Conservation (phyloP, 2,888 invertebrate genomes). For the Drosophila mimica region DNA sequence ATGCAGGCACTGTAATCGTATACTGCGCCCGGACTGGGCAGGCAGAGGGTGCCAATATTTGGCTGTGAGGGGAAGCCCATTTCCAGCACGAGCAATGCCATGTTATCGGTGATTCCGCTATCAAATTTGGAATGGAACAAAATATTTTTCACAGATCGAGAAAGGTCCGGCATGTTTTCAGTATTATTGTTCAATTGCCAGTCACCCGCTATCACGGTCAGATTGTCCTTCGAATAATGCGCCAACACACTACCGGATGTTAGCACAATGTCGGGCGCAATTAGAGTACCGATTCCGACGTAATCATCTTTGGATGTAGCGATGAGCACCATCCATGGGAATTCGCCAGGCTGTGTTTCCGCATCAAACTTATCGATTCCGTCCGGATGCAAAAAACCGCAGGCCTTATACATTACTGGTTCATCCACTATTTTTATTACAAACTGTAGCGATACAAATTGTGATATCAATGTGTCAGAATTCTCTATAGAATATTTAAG, state of each 20-base stretch:
- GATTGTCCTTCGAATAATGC: accelerated
- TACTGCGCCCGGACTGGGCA: constrained; percentile 12
- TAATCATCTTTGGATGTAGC: accelerated
- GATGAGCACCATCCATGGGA: constrained; percentile 34
- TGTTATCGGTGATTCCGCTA: not conserved
- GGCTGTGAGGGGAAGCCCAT: constrained; percentile 9
- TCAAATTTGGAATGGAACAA: constrained; percentile 7
- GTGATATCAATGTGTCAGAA: too few relatives aligned
- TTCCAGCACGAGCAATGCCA: constrained; percentile 13
- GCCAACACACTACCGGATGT: constrained; percentile 19
- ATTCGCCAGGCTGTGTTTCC: constrained; percentile 15
- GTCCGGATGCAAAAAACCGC: constrained; percentile 9
- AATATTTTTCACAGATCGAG: not conserved
- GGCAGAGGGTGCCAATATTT: constrained; percentile 34
- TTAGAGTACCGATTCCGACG: constrained; percentile 33
- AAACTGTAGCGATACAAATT: not conserved
- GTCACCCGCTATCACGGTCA: constrained; percentile 29
- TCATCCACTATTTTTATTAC: not conserved
- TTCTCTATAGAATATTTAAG: too few relatives aligned
- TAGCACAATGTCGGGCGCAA: constrained; percentile 32
- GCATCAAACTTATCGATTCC: not conserved
- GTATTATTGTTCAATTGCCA: constrained; percentile 14
- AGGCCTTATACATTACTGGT: not conserved
- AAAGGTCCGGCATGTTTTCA: constrained; percentile 8
- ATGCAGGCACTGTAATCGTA: constrained; percentile 20